These are phyloP conservation scores for Sipha maydis DNA, from an alignment of 2,888 invertebrate species.

Conservation along the genomic window DNA sequence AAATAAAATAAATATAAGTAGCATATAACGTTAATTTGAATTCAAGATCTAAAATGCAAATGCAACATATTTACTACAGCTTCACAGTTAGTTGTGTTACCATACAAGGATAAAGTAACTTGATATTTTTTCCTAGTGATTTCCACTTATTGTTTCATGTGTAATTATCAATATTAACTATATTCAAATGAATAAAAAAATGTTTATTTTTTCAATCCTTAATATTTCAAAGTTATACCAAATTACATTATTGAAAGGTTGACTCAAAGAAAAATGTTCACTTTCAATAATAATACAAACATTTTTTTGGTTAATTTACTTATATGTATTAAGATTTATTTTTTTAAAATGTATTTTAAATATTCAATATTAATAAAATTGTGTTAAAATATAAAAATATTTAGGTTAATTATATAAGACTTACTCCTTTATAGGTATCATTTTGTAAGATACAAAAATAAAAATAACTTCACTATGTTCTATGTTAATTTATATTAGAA, in stretches of 20 bases:
- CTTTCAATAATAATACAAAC: neutral
- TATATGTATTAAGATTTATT: neutral
- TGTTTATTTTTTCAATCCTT: neutral
- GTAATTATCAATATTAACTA: neutral
- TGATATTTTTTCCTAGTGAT: conserved; percentile 27
- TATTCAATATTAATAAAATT: too few species aligned
- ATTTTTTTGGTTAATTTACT: neutral
- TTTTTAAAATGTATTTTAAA: neutral
- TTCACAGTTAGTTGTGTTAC: neutral
- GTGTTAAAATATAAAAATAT: neutral
- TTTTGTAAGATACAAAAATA: conserved; percentile 1
- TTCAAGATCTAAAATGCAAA: neutral
- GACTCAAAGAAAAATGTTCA: neutral
- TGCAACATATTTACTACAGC: neutral
- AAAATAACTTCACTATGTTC: neutral
- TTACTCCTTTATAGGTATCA: conserved; percentile 35
- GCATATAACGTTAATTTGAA: too few species aligned
- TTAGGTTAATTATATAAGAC: neutral
- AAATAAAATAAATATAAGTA: too few species aligned
- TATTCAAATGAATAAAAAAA: neutral
- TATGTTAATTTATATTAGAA: conserved; percentile 11
- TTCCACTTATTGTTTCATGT: neutral
- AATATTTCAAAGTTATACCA: neutral
- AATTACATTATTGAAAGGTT: neutral
- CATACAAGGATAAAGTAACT: conserved; percentile 16